Evolutionary conservation across 1,140 invertebrate genomes (phyloP), one percentile per base, ranked within the genome.

Genomic region (Anagrus nilaparvatae): DNA sequence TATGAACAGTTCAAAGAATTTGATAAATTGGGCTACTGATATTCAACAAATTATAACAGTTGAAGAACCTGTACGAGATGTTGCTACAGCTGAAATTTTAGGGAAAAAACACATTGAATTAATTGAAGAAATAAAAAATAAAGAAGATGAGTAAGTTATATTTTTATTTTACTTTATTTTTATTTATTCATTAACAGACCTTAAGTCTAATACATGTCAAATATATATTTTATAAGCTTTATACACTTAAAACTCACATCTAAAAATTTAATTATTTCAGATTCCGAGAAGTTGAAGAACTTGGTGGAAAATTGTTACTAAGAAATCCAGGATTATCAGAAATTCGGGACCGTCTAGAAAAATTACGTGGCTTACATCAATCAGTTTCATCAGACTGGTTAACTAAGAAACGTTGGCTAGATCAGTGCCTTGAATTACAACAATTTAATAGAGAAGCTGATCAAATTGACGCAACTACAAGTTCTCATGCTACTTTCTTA

Each of bases 361-460:
- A 77, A 36, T 59, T 97, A 13, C 70, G 75, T 39, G 78, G 79
- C 3, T 84, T 94, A 55, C 78, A 91, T 52, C 74, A 78, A 42
- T 77, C 79, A 3, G 77, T 96, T 1, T 69, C 74, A 20, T 51
- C 64, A 52, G 65, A 73, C 21, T 94, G 88, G 86, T 66, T 77
- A 28, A 77, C 84, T 24, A 93, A 93, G 58, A 79, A 88, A 18
- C 76, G 79, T 35, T 85, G 84, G 75, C 66, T 94, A 21, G 74
- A 82, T 46, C 88, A 95, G 58, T 84, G 85, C 48, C 69, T 90
- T 13, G 86, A 94, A 53, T 67, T 95, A 35, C 86, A 90, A 66
- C 75, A 85, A 44, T 96, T 97, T 65, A 96, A 94, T 61, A 78
- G 88, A 38, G 95, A 99, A 68, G 94, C 93, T 0, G 93, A 98